phyloP scores from a whole-genome alignment of 2,888 invertebrate species.

The Euproctis similis region DNA sequence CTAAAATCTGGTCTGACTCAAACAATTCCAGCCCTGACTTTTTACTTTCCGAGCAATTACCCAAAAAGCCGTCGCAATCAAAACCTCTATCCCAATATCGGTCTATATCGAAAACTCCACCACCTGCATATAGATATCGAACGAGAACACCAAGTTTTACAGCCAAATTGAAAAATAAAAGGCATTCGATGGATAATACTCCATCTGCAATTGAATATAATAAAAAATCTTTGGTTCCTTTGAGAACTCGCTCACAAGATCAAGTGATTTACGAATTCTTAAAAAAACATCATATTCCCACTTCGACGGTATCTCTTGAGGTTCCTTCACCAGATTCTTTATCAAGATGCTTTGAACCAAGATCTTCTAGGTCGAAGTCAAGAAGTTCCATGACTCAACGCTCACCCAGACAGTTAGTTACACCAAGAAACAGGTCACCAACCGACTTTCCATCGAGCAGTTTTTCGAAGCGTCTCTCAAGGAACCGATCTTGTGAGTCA shows the following conservation, averaged over 20 bases:
- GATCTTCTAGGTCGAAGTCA: background rate
- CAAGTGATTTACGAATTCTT: background rate
- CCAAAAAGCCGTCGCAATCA: background rate
- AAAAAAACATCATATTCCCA: background rate
- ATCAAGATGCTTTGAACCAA: too few relatives aligned
- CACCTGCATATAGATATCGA: too few relatives aligned
- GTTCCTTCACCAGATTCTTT: background rate
- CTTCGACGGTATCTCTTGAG: background rate
- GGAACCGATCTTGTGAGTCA: too few relatives aligned
- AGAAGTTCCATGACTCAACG: background rate
- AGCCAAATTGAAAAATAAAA: background rate
- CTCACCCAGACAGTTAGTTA: background rate
- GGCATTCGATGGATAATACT: background rate
- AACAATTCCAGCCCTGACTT: background rate
- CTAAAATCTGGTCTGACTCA: background rate
- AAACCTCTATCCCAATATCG: background rate
- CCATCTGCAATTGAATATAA: too few relatives aligned
- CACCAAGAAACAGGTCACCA: background rate
- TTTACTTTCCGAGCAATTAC: background rate
- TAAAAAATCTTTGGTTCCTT: too few relatives aligned
- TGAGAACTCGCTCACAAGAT: too few relatives aligned
- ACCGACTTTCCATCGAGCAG: too few relatives aligned
- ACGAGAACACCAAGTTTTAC: background rate
- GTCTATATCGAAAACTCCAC: background rate
- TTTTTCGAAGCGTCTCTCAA: too few relatives aligned